Conservation (phyloP, 2,113 vertebrate species). For the Hemichromis elongatus region DNA sequence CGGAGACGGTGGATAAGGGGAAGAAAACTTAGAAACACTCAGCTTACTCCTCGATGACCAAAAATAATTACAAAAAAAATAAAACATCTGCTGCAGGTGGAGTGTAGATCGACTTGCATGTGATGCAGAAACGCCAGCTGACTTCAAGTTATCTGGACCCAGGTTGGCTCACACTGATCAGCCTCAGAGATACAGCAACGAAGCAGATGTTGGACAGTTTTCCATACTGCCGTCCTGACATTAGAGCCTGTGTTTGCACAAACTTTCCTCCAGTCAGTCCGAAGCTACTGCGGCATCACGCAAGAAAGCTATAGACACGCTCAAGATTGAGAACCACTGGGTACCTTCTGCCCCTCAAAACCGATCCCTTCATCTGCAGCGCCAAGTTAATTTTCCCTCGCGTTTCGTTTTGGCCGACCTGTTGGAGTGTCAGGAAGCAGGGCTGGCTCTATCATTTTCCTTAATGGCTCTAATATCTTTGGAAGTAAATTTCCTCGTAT, state of each 20-base stretch:
- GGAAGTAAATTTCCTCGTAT: not conserved
- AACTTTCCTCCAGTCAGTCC: not conserved
- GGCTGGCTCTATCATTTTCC: not conserved
- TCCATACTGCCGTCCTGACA: not conserved
- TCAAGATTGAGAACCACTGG: not conserved
- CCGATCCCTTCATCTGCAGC: not conserved
- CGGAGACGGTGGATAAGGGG: not conserved
- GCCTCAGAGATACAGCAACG: not conserved
- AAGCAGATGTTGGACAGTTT: not conserved
- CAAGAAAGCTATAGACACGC: not conserved
- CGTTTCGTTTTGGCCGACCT: not conserved
- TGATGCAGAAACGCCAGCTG: not conserved
- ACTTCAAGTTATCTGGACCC: not conserved
- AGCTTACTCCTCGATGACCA: not conserved
- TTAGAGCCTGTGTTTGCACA: not conserved
- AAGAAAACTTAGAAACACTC: not conserved
- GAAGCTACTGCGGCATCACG: not conserved
- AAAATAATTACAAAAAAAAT: not conserved
- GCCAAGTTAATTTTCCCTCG: not conserved
- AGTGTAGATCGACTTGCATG: not conserved
- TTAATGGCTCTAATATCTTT: not conserved
- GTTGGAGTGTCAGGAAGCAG: constrained; percentile 5
- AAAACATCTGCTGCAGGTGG: not conserved
- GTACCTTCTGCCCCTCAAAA: not conserved
- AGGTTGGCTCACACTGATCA: not conserved